Conservation (phyloP, 2,113 vertebrate species). For the Gobio gobio region DNA sequence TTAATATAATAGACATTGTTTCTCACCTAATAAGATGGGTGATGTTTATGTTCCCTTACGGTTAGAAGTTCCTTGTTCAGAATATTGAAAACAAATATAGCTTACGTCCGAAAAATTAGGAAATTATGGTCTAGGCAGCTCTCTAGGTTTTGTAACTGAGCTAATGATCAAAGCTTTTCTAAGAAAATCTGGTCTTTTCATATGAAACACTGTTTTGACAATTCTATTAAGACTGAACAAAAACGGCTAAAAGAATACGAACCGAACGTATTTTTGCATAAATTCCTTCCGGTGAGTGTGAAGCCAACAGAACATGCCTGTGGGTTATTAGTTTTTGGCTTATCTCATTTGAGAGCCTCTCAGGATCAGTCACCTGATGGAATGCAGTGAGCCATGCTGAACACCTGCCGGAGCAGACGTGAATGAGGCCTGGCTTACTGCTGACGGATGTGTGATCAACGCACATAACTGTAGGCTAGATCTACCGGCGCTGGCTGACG, state of each 20-base stretch:
- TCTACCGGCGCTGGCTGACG: slow-evolving; percentile 29
- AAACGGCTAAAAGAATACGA: not conserved
- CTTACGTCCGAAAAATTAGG: no score
- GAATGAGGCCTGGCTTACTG: not conserved
- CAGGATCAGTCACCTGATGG: slow-evolving; percentile 40
- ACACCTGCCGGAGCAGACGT: slow-evolving; percentile 53
- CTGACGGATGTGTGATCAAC: slow-evolving; percentile 47
- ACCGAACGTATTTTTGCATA: slow-evolving; percentile 17
- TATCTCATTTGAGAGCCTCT: not conserved
- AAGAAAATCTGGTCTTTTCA: no score
- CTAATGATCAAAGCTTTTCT: no score
- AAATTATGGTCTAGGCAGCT: no score
- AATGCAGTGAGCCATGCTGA: slow-evolving; percentile 41
- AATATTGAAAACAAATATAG: no score
- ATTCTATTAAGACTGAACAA: no score
- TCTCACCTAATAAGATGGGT: no score
- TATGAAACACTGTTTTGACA: no score
- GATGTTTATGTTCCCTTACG: no score
- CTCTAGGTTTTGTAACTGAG: no score
- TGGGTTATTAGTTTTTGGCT: slow-evolving; percentile 42
- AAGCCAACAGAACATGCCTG: slow-evolving; percentile 15
- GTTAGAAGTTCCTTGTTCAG: no score
- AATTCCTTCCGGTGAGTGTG: slow-evolving; percentile 21
- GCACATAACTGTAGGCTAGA: slow-evolving; percentile 34
- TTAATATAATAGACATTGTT: no score